A percentile compares a stretch with the other conserved stretches of the same genome.
phyloP scores from a whole-genome alignment of 2,888 invertebrate species.

The Synanthedon tipuliformis region DNA sequence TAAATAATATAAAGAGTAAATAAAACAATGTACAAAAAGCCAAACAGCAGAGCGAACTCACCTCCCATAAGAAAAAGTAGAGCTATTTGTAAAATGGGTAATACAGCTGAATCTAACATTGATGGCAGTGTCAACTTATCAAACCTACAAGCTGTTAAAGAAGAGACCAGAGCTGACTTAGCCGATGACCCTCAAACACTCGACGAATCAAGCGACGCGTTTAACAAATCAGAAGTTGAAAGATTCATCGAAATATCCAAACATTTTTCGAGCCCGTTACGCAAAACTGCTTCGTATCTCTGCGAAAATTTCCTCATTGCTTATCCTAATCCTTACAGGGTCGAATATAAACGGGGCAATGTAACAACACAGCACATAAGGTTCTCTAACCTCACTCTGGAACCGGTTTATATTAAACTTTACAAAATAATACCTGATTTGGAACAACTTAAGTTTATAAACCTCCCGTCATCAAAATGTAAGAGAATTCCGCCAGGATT shows the following conservation, averaged over 20 bases:
- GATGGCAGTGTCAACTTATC: not conserved
- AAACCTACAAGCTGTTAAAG: conserved; percentile 18
- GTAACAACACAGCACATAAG: conserved; percentile 41
- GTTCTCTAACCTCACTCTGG: conserved; percentile 45
- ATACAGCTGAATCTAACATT: not conserved
- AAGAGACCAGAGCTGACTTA: conserved; percentile 26
- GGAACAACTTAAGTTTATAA: conserved; percentile 49
- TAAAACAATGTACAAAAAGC: not conserved
- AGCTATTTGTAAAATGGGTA: not conserved
- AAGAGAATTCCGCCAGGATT: conserved; percentile 53
- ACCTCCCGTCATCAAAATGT: conserved; percentile 38
- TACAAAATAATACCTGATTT: conserved; percentile 49
- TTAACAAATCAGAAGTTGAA: conserved; percentile 35
- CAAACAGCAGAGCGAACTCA: not conserved
- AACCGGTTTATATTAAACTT: conserved; percentile 49
- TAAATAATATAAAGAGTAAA: not conserved
- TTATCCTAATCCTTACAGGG: conserved; percentile 37
- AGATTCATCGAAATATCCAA: conserved; percentile 57
- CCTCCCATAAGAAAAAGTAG: not conserved
- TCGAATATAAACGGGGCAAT: conserved; percentile 45
- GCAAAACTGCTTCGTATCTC: conserved; percentile 51
- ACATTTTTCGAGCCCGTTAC: conserved; percentile 50
- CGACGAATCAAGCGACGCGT: conserved; percentile 19
- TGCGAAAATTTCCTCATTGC: conserved; percentile 45
- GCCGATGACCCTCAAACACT: conserved; percentile 20